A percentile compares a stretch with the other conserved stretches of the same genome.
Conservation (phyloP, 1,140 invertebrate species). For the Mycetomoellerius zeteki region DNA sequence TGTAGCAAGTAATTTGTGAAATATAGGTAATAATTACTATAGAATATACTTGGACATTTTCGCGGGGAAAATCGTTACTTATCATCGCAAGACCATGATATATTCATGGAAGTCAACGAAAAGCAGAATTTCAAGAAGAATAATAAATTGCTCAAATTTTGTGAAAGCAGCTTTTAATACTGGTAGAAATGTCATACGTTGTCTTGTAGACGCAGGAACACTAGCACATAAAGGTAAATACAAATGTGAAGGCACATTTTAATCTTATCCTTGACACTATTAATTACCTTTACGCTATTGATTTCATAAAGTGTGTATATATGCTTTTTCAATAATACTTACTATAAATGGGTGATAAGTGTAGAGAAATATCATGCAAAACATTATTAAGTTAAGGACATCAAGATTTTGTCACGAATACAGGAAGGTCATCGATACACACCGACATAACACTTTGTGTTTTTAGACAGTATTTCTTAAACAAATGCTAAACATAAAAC, state of each 20-base stretch:
- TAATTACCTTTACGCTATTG: neutral
- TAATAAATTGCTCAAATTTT: neutral
- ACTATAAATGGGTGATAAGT: neutral
- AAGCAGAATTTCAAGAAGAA: neutral
- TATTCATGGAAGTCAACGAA: neutral
- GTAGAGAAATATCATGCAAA: neutral
- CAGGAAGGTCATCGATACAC: too few species aligned
- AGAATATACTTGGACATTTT: neutral
- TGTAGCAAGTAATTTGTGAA: neutral
- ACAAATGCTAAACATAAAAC: too few species aligned
- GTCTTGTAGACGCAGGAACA: too few species aligned
- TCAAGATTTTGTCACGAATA: neutral
- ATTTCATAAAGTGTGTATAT: neutral
- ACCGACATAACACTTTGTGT: too few species aligned
- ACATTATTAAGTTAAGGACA: constrained; percentile 2
- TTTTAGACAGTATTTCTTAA: too few species aligned
- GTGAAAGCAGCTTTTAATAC: neutral
- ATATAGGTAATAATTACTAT: neutral
- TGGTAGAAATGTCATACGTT: neutral
- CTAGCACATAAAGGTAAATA: neutral
- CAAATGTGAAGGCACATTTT: neutral
- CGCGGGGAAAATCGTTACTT: neutral
- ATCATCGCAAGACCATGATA: neutral
- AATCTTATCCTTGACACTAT: neutral
- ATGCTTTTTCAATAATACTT: neutral